phyloP scores from a whole-genome alignment of 2,797 vertebrate species.

The Anisognathus igniventris region DNA sequence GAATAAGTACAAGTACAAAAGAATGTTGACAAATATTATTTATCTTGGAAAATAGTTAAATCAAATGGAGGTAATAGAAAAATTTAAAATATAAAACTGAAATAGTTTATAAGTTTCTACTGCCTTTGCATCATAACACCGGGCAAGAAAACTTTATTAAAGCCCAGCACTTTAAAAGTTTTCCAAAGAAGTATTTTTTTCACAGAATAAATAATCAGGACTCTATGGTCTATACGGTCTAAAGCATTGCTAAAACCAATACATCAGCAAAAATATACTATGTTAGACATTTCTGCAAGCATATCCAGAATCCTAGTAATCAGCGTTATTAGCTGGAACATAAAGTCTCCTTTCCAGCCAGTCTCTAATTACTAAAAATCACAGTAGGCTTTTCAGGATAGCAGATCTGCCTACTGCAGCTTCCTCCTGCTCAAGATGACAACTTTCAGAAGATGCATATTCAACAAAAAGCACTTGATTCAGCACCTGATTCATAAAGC shows the following conservation, averaged over 20 bases:
- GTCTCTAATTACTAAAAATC: slow-evolving; percentile 14
- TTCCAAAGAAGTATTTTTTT: not conserved
- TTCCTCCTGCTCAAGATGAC: not conserved
- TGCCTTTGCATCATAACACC: not conserved
- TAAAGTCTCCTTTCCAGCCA: not conserved
- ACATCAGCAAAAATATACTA: not conserved
- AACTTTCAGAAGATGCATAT: not conserved
- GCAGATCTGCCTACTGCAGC: not conserved
- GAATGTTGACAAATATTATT: not conserved
- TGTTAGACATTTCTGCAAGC: slow-evolving; percentile 21
- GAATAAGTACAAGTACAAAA: not conserved
- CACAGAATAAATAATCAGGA: not conserved
- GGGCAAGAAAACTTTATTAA: not conserved
- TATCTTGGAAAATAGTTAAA: not conserved
- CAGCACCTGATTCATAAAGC: not conserved
- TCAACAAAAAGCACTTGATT: not conserved
- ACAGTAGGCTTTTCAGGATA: not conserved
- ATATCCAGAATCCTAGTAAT: not conserved
- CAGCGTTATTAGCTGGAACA: not conserved
- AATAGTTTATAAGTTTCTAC: not conserved
- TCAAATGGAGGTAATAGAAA: not conserved
- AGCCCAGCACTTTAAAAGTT: not conserved
- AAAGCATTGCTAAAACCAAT: not conserved
- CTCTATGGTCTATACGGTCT: not conserved
- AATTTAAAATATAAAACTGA: not conserved